Conservation (phyloP, 2,888 invertebrate species). For the Ormyrus pomaceus region DNA sequence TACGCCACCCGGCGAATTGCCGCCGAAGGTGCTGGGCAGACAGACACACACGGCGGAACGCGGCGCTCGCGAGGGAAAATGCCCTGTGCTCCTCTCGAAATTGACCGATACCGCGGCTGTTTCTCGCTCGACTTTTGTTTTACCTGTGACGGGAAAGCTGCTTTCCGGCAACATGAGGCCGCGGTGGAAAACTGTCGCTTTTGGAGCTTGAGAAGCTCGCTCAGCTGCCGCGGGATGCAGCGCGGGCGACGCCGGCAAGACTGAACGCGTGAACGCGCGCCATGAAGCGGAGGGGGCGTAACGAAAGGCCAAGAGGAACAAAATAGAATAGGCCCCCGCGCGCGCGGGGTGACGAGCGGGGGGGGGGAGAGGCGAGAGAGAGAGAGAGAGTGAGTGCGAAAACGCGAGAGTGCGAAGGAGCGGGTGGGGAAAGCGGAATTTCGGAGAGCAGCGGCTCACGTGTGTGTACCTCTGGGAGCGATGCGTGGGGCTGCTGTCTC, state of each 20-base stretch:
- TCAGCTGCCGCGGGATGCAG: constrained; percentile 4
- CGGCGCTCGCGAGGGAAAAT: no score
- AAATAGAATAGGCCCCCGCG: constrained; percentile 29
- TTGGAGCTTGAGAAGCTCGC: no score
- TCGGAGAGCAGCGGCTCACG: constrained; percentile 65
- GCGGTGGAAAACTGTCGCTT: not conserved
- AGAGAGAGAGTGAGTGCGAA: constrained; percentile 27
- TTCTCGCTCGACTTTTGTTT: constrained; percentile 31
- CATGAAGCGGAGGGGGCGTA: constrained; percentile 37
- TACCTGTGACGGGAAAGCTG: constrained; percentile 75
- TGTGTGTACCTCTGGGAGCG: constrained; percentile 51
- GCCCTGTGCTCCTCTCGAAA: no score
- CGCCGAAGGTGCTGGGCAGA: constrained; percentile 28
- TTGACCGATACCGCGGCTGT: no score
- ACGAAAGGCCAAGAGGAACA: constrained; percentile 31
- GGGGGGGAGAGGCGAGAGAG: constrained; percentile 27
- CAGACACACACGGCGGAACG: no score
- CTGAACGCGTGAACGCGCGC: constrained; percentile 36
- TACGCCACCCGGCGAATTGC: constrained; percentile 63
- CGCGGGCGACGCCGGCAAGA: constrained; percentile 34
- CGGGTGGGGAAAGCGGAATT: constrained; percentile 62
- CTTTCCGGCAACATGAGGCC: constrained; percentile 74
- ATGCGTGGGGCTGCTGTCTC: not conserved
- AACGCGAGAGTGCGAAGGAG: constrained; percentile 51
- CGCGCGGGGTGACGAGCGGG: constrained; percentile 33